Conservation (phyloP, 2,888 invertebrate genomes). For the Tetragonula carbonaria region DNA sequence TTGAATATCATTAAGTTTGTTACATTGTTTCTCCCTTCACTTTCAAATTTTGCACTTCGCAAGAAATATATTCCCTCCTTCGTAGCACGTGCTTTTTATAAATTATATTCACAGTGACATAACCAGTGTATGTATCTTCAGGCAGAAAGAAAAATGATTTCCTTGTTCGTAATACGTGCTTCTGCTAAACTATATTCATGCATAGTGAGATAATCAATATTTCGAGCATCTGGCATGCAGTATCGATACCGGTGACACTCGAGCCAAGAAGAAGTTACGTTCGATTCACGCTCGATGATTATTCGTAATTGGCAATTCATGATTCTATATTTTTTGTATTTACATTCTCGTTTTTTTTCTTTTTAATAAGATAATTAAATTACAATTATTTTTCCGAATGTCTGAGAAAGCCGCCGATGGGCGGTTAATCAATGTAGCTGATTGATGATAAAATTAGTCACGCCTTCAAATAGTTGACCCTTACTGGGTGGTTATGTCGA, state of each 20-base stretch:
- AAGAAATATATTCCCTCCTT: not conserved
- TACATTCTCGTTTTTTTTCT: not conserved
- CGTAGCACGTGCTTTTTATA: not conserved
- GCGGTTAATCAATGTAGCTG: slow-evolving; percentile 53
- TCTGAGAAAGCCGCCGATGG: slow-evolving; percentile 33
- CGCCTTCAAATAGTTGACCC: slow-evolving; percentile 56
- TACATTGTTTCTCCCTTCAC: too few species aligned
- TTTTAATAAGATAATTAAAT: slow-evolving; percentile 33
- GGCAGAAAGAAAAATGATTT: too few species aligned
- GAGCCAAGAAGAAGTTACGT: slow-evolving; percentile 23
- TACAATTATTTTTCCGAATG: slow-evolving; percentile 42
- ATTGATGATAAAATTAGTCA: slow-evolving; percentile 57
- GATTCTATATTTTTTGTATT: not conserved
- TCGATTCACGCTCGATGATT: slow-evolving; percentile 17
- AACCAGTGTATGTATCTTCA: slow-evolving; percentile 2
- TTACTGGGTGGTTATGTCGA: slow-evolving; percentile 29
- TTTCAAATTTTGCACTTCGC: not conserved
- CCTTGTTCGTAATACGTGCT: not conserved
- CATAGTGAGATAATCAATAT: slow-evolving; percentile 26
- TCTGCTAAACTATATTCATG: not conserved
- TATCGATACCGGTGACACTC: not conserved
- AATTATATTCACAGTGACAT: slow-evolving; percentile 10
- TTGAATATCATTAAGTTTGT: too few species aligned
- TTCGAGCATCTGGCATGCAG: slow-evolving; percentile 23
- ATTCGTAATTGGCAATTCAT: slow-evolving; percentile 10